Evolutionary conservation across 2,797 vertebrate species (phyloP).

Genomic region (Centropyge bicolor): DNA sequence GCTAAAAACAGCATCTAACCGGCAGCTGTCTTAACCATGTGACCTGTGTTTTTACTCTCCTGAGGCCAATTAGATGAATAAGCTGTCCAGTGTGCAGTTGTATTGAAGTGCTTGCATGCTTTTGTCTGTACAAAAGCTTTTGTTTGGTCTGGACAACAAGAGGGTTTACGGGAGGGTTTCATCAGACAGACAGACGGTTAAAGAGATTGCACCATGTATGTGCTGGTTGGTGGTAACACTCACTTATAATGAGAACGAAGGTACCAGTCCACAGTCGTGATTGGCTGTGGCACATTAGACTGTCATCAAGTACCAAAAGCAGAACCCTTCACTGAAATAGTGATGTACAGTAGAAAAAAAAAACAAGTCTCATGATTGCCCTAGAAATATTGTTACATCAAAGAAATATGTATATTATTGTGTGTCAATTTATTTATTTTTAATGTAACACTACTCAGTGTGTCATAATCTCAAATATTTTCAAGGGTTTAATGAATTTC

Average conservation of each 20-base stretch:
- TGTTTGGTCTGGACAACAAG: slow-evolving; percentile 65
- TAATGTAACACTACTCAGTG: not conserved
- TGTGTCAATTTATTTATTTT: not conserved
- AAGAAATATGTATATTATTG: not conserved
- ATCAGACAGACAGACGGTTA: slow-evolving; percentile 23
- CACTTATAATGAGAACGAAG: not conserved
- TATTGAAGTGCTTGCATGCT: slow-evolving; percentile 46
- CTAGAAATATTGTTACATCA: not conserved
- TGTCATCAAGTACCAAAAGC: not conserved
- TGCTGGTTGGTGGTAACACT: slow-evolving; percentile 20
- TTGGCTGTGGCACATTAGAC: slow-evolving; percentile 3
- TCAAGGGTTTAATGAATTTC: not conserved
- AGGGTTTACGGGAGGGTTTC: slow-evolving; percentile 51
- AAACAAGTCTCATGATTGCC: not conserved
- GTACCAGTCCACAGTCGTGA: not conserved
- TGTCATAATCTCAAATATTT: not conserved
- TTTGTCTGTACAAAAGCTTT: slow-evolving; percentile 44
- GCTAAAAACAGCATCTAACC: slow-evolving; percentile 33
- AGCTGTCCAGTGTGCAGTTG: slow-evolving; percentile 41
- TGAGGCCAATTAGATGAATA: slow-evolving; percentile 43
- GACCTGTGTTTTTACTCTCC: slow-evolving; percentile 9
- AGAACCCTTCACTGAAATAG: not conserved
- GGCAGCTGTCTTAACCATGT: slow-evolving; percentile 29
- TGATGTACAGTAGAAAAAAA: not conserved
- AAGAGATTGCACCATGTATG: slow-evolving; percentile 9